Base-by-base conservation (phyloP, 2,797 vertebrate species). In the Mustela erminea region DNA sequence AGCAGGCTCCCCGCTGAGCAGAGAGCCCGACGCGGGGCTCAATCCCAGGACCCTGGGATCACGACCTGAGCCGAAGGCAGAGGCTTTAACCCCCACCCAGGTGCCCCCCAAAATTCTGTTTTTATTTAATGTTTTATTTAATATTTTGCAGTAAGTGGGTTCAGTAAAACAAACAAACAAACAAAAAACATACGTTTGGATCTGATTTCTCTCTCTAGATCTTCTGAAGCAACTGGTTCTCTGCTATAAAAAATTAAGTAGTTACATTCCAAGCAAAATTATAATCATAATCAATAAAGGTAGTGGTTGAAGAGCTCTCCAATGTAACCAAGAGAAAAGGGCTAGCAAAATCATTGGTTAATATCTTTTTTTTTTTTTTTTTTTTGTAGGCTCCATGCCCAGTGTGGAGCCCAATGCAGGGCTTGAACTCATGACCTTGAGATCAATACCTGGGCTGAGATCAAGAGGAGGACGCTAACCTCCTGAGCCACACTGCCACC, bases 21-120 rank as follows among this genome's bases (percentile, higher is more conserved):
- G 38, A 41, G 1, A 1, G 38, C 38, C 38, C 1, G 38, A 41
- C 1, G 38, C 38, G 5, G 38, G 4, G 38, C 38, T 41, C 1
- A 38, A 41, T 41, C 38, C 38, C 38, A 41, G 38, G 38, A 41
- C 1, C 1, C 38, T 41, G 38, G 38, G 38, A 41, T 41, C 38
- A 41, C 41, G 38, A 41, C 38, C 38, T 41, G 38, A 41, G 38
- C 38, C 5, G 38, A 41, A 41, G 38, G 38, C 38, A 41, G 38
- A 41, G 38, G 38, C 38, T 41, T 41, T 41, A 41, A 41, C 38
- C 38, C 38, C 38, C 38, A 41, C 38, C 38, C 38, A 41, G 38
- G 38, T 5, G 38, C 38, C 38, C 38, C 38, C 38, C 38, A 89
- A 77, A 89, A 62, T 35, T 23, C 27, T 23, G 20, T 35, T 49